Evolutionary conservation across 2,888 invertebrate genomes (phyloP).

Genomic region (Drosophila tanythrix): DNA sequence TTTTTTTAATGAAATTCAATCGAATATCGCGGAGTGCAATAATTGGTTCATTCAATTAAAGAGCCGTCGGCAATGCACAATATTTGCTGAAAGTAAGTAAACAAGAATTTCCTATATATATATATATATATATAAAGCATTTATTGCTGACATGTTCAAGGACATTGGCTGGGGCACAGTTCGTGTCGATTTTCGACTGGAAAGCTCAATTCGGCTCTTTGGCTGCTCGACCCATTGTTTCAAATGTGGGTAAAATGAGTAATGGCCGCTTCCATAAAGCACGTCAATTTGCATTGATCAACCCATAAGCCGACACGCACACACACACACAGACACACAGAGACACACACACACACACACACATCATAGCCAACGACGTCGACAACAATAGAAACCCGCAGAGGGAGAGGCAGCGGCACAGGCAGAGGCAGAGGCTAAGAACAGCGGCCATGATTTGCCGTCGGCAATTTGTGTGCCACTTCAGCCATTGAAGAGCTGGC

Average conservation of each 20-base stretch:
- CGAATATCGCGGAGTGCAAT: not conserved
- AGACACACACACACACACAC: slow-evolving; percentile 38
- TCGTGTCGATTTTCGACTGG: not conserved
- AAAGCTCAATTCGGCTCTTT: slow-evolving; percentile 23
- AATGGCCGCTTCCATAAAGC: slow-evolving; percentile 84
- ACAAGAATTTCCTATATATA: not conserved
- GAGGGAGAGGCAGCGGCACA: slow-evolving; percentile 12
- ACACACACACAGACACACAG: slow-evolving; percentile 42
- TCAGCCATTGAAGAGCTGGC: slow-evolving; percentile 70
- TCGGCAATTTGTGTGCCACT: slow-evolving; percentile 56
- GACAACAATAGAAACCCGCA: slow-evolving; percentile 54
- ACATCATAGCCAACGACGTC: slow-evolving; percentile 20
- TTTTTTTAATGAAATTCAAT: not conserved
- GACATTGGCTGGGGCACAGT: slow-evolving; percentile 9
- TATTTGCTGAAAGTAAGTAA: not conserved
- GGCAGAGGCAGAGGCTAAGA: slow-evolving; percentile 27
- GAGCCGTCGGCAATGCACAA: slow-evolving; percentile 47
- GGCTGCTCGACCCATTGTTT: slow-evolving; percentile 24
- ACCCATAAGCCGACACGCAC: slow-evolving; percentile 74
- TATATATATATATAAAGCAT: not conserved
- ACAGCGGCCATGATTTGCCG: slow-evolving; percentile 72
- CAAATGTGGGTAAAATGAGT: slow-evolving; percentile 79
- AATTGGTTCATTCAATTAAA: not conserved
- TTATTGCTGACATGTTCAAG: slow-evolving; percentile 15
- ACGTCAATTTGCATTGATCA: slow-evolving; percentile 83